Evolutionary conservation across 2,888 invertebrate species (phyloP).

Genomic region (Anoncus sp.): DNA sequence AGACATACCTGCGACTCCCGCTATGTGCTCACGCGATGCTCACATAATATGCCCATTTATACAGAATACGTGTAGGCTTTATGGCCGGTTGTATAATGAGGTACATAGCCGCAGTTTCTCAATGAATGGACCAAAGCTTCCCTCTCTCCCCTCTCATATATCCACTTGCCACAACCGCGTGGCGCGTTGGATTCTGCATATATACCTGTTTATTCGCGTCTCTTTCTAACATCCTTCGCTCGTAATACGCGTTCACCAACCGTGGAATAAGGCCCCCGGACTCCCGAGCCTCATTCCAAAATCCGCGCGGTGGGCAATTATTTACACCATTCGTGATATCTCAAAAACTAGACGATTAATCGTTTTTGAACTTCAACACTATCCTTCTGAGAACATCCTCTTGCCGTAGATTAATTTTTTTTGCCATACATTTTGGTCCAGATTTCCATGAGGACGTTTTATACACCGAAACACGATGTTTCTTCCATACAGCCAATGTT

Average conservation of each 20-base stretch:
- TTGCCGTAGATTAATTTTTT: too few species aligned
- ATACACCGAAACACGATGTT: too few species aligned
- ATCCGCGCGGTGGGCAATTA: too few species aligned
- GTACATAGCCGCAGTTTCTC: conserved; percentile 61
- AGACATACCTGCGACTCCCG: neutral
- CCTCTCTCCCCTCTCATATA: conserved; percentile 16
- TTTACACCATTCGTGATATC: too few species aligned
- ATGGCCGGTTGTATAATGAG: conserved; percentile 64
- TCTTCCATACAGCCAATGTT: too few species aligned
- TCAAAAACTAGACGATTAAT: too few species aligned
- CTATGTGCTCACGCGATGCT: conserved; percentile 58
- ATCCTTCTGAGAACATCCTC: too few species aligned
- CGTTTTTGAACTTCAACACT: too few species aligned
- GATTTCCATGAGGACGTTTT: too few species aligned
- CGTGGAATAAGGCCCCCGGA: neutral
- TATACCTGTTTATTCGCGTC: conserved; percentile 35
- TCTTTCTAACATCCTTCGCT: conserved; percentile 21
- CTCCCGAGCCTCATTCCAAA: too few species aligned
- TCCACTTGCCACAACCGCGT: conserved; percentile 32
- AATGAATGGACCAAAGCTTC: conserved; percentile 68
- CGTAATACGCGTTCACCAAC: neutral
- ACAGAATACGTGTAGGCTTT: conserved; percentile 72
- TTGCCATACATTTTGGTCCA: too few species aligned
- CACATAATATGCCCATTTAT: conserved; percentile 76
- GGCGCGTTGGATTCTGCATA: conserved; percentile 60